A percentile compares a stretch with the other conserved stretches of the same genome.
Evolutionary conservation across 1,140 invertebrate species (phyloP).

Genomic region (Heliothis subflexa): DNA sequence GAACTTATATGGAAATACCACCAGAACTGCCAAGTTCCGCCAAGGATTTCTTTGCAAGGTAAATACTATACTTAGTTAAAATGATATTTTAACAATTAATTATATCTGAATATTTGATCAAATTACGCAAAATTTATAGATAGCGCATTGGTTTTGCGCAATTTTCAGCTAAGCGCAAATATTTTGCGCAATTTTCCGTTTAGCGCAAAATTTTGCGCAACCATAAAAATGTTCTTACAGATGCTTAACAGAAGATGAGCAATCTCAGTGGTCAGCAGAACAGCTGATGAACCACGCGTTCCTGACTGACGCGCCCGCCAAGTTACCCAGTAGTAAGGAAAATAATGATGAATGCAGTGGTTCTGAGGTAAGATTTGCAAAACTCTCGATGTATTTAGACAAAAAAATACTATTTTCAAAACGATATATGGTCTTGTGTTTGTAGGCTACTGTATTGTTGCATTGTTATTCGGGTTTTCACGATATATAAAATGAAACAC

Average conservation of each 20-base stretch:
- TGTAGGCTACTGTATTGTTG: no score
- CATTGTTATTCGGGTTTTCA: no score
- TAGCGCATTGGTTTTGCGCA: no score
- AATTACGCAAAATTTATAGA: no score
- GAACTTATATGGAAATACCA: conserved; percentile 63
- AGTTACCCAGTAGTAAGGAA: conserved; percentile 63
- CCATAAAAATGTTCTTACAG: conserved; percentile 48
- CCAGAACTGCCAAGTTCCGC: conserved; percentile 68
- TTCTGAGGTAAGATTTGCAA: no score
- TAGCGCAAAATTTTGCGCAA: background rate
- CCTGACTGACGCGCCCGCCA: conserved; percentile 79
- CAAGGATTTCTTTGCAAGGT: conserved; percentile 78
- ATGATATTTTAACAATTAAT: no score
- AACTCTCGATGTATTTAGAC: background rate
- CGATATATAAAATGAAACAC: no score
- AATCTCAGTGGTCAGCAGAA: conserved; percentile 88
- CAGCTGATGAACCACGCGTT: conserved; percentile 88
- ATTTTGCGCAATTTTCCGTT: no score
- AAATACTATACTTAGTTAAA: background rate
- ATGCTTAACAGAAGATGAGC: conserved; percentile 76
- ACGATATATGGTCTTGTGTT: no score
- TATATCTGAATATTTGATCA: no score
- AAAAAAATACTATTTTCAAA: no score
- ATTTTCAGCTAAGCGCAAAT: no score
- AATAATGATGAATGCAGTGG: conserved; percentile 76